Percentiles rank a stretch among this genome's conserved stretches.
These are phyloP conservation scores for Rhaphigaster nebulosa DNA, from an alignment of 2,888 invertebrate species.

Conservation along the genomic window DNA sequence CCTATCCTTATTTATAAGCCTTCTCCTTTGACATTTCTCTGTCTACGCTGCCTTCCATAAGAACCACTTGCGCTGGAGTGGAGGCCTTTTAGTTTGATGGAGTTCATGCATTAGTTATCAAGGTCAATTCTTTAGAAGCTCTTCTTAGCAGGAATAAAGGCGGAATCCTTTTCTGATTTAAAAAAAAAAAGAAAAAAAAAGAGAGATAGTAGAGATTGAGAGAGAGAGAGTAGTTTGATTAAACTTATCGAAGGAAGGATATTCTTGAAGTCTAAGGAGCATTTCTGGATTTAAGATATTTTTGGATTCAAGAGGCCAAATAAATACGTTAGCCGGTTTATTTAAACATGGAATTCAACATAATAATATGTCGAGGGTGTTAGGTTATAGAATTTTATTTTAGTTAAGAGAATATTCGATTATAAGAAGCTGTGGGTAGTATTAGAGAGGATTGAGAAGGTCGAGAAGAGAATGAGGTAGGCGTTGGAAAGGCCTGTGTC, in stretches of 20 bases:
- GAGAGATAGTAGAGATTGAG: no score
- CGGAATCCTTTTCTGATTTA: background rate
- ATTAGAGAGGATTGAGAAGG: background rate
- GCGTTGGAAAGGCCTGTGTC: background rate
- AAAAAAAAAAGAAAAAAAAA: background rate
- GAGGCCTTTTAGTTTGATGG: conserved; percentile 27
- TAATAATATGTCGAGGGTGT: no score
- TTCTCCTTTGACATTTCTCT: background rate
- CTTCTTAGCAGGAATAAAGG: background rate
- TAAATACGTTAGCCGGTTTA: no score
- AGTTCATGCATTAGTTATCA: conserved; percentile 29
- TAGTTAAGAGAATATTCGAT: no score
- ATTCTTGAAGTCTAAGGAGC: no score
- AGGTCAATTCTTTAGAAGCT: background rate
- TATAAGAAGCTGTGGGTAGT: background rate
- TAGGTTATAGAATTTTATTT: no score
- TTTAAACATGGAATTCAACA: no score
- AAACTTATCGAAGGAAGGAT: no score
- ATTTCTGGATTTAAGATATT: no score
- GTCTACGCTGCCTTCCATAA: background rate
- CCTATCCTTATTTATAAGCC: background rate
- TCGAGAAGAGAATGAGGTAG: background rate
- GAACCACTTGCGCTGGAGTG: background rate
- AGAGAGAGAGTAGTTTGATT: no score
- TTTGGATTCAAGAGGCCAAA: no score